phyloP scores from a whole-genome alignment of 1,140 invertebrate species.

The Vanessa tameamea region DNA sequence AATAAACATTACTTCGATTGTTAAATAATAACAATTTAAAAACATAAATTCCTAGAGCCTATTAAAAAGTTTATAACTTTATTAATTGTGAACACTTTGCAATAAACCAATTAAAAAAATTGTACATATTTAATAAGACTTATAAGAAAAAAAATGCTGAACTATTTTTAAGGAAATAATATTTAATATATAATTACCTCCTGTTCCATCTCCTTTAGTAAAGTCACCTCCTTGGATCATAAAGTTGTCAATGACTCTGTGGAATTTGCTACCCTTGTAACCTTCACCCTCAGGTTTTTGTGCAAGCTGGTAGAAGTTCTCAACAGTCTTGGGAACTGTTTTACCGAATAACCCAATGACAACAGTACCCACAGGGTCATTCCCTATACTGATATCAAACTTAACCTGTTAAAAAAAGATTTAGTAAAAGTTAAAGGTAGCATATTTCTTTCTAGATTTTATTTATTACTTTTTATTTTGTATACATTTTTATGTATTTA shows the following conservation, averaged over 20 bases:
- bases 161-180: not conserved
- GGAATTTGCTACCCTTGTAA: constrained; percentile 95
- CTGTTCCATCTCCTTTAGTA: constrained; percentile 95
- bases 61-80: not conserved
- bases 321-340: constrained; percentile 96
- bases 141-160: no score
- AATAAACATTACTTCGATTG: no score
- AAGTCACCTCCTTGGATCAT: constrained; percentile 98
- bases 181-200: constrained; percentile 82
- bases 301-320: constrained; percentile 95
- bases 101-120: not conserved
- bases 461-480: no score
- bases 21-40: no score
- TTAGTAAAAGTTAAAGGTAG: no score
- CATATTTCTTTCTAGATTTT: no score
- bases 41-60: not conserved
- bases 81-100: constrained; percentile 2
- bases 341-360: constrained; percentile 97
- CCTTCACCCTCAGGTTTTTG: constrained; percentile 89
- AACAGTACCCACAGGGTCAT: constrained; percentile 87
- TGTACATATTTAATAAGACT: no score
- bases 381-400: constrained; percentile 96
- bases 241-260: constrained; percentile 95
- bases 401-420: constrained; percentile 86
- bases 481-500: no score